Base-by-base conservation (phyloP, 2,113 vertebrate genomes). In the Rhinichthys klamathensis region DNA sequence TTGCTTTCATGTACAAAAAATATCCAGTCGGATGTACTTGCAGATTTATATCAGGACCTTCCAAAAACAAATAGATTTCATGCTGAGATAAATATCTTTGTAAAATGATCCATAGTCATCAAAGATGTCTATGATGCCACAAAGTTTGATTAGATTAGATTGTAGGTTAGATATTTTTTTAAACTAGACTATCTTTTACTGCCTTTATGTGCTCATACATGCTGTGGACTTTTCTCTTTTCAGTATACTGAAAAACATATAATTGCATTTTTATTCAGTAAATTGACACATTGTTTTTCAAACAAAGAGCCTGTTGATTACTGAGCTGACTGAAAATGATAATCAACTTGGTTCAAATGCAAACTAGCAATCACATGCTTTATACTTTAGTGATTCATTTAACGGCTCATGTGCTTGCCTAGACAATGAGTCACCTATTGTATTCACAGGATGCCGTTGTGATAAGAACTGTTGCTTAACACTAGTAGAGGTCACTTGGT, bases 381-480 rank as follows among this genome's bases (percentile, higher is more conserved):
- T 27, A 54, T 49, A 16, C n/a, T 76, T 30, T 5, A 76, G 13
- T 54, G 27, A 54, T 32, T 54, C 3, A 76, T 32, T 27, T 54
- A 32, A 21, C 16, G 3, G 74, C 74, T 32, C 27, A 9, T 7
- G 46, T 54, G 16, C 27, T 51, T 76, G n/a, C 30, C 0, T 51
- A 35, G 61, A 49, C 27, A 70, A 70, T 25, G 13, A 58, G 49
- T 73, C 81, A 58, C 27, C 21, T 58, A 72, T 72, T 35, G 12
- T 72, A 11, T 38, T 73, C 32, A 12, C 16, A 70, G 76, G 41
- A 61, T 8, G 25, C 46, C 3, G 46, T 56, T 41, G 15, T 69
- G 77, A 80, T 49, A 69, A 80, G 58, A 56, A 18, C 73, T 51
- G 65, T 69, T 58, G 46, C 32, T 30, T 44, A 80, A 49, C 15